phyloP scores from a whole-genome alignment of 2,113 vertebrate species.

The Egretta garzetta region DNA sequence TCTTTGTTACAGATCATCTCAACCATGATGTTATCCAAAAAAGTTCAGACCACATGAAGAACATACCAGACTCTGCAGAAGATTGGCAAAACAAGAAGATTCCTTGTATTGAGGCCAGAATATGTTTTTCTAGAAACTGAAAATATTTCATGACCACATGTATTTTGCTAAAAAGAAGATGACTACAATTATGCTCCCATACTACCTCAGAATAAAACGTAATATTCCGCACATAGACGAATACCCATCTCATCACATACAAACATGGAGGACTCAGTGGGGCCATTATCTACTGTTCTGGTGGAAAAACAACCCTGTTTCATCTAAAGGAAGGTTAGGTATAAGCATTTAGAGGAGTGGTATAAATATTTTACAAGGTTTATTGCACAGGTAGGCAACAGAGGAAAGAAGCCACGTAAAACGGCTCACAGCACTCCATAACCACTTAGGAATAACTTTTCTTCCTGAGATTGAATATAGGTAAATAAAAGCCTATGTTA shows the following conservation, averaged over 20 bases:
- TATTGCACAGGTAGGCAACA: not conserved
- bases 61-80: not conserved
- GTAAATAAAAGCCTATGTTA: not conserved
- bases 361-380: not conserved
- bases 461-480: not conserved
- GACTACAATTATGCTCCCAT: not conserved
- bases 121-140: not conserved
- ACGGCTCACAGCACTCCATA: not conserved
- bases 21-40: not conserved
- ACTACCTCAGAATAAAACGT: not conserved
- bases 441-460: not conserved
- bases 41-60: not conserved
- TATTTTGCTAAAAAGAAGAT: not conserved
- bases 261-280: not conserved
- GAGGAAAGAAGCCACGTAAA: not conserved
- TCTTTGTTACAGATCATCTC: not conserved
- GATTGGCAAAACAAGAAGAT: not conserved
- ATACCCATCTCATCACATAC: not conserved
- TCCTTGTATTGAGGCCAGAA: not conserved
- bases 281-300: not conserved
- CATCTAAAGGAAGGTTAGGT: not conserved
- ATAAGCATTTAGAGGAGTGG: not conserved
- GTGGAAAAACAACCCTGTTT: not conserved
- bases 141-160: not conserved
- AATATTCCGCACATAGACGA: not conserved